Base-by-base conservation (phyloP, 2,797 vertebrate species). In the Etheostoma perlongum region DNA sequence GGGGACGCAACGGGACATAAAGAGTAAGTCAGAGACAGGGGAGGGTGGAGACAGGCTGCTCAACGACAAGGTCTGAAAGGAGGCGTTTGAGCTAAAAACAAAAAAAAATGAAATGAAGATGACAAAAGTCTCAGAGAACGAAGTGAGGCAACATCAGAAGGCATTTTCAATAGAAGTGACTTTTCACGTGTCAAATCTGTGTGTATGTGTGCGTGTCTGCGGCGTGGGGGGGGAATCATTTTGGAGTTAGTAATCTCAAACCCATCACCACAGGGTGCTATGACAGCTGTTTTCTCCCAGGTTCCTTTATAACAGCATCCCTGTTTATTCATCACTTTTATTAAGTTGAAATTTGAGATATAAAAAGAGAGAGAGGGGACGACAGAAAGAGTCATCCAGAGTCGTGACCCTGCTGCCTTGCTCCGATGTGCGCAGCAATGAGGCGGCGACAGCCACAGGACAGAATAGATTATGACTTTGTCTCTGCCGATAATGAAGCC, bases 401-500 rank as follows among this genome's bases (percentile, higher is more conserved):
- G 68, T 62, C 57, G 9, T 1, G 70, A 83, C 78, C 70, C 58
- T 4, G 78, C 73, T 10, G 74, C 78, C 72, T 71, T 23, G 65
- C 65, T 78, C n/a, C 36, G 70, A 40, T 67, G 79, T 74, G 72
- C 16, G 67, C 54, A 6, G 72, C 72, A 23, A 70, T 47, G 88
- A 88, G 74, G 74, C 78, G 18, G 67, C 23, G 79, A 80, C 86
- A 83, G 86, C 89, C 82, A 86, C 62, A 42, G 89, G 87, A 92
- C 85, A 62, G 90, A 85, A 82, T 62, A 89, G 85, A 89, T 92
- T 88, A 91, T 21, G 57, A 83, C 68, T 88, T 71, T 36, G 72
- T 83, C 81, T 90, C 75, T 52, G 81, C 25, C 30, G 77, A 91
- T 92, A 93, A 93, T 89, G 88, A 91, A 92, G 76, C 82, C n/a